A percentile compares a stretch with the other conserved stretches of the same genome.
phyloP scores from a whole-genome alignment of 2,888 invertebrate genomes.

The Lepidocyrtoides sp. region DNA sequence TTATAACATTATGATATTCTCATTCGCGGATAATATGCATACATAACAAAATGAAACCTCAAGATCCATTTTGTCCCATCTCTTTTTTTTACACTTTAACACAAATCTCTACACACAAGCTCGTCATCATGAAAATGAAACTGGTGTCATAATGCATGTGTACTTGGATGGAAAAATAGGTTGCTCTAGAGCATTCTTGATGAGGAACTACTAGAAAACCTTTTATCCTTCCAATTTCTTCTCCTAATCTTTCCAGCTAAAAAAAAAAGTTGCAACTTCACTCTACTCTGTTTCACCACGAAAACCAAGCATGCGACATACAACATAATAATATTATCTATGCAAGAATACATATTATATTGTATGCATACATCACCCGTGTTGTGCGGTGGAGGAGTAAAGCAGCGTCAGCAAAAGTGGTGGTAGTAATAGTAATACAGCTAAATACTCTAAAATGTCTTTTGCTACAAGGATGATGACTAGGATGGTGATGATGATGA shows the following conservation, averaged over 20 bases:
- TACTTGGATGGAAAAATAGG: conserved; percentile 73
- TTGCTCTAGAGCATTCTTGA: conserved; percentile 72
- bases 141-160: conserved; percentile 78
- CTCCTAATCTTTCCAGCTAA: conserved; percentile 74
- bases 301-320: background rate
- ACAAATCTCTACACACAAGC: conserved; percentile 77
- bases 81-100: conserved; percentile 70
- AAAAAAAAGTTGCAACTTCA: conserved; percentile 68
- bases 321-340: background rate
- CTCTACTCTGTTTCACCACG: background rate
- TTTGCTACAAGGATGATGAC: conserved; percentile 33
- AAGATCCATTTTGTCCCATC: conserved; percentile 76
- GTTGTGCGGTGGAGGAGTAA: background rate
- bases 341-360: background rate
- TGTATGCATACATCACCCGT: background rate
- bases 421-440: conserved; percentile 29
- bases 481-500: conserved; percentile 34
- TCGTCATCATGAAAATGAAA: conserved; percentile 76
- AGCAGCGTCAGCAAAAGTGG: conserved; percentile 15
- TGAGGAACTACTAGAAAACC: conserved; percentile 76
- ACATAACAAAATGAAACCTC: conserved; percentile 54
- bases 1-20: conserved; percentile 51
- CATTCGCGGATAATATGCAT: conserved; percentile 68
- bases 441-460: conserved; percentile 45
- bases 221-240: conserved; percentile 80